A percentile compares a stretch with the other conserved stretches of the same genome.
phyloP scores from a whole-genome alignment of 2,797 vertebrate species.

The Huso huso region DNA sequence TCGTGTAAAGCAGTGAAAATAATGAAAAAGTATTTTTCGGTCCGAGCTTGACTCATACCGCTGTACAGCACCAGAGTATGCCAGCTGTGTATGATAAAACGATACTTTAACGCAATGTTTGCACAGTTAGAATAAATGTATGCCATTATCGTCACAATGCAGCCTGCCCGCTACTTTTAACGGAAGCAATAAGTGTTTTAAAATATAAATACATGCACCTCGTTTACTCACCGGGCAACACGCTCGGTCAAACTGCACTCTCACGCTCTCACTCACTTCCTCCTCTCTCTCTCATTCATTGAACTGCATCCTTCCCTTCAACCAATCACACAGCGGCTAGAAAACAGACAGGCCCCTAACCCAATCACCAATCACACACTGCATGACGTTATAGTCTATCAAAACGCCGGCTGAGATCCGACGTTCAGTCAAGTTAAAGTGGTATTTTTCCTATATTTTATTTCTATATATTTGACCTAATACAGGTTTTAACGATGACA shows the following conservation, averaged over 20 bases:
- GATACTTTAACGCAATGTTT: no score
- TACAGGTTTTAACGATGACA: no score
- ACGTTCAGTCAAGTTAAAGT: no score
- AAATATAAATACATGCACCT: neutral
- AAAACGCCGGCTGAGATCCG: no score
- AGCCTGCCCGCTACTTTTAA: fast-evolving
- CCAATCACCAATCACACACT: constrained; percentile 28
- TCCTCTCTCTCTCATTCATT: constrained; percentile 40
- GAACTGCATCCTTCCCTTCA: constrained; percentile 27
- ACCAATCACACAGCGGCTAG: constrained; percentile 39
- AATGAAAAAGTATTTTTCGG: no score
- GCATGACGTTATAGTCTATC: no score
- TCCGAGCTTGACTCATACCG: no score
- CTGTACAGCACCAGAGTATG: no score
- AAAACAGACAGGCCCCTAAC: constrained; percentile 10
- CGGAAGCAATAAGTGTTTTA: neutral
- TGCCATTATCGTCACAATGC: neutral
- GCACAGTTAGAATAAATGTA: neutral
- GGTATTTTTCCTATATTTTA: no score
- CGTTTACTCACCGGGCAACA: constrained; percentile 25
- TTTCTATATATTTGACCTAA: no score
- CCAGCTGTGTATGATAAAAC: no score
- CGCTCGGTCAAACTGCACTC: constrained; percentile 51
- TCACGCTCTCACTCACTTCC: constrained; percentile 52
- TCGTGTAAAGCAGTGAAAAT: no score